Conservation (phyloP, 2,888 invertebrate species). For the Dryobota labecula region DNA sequence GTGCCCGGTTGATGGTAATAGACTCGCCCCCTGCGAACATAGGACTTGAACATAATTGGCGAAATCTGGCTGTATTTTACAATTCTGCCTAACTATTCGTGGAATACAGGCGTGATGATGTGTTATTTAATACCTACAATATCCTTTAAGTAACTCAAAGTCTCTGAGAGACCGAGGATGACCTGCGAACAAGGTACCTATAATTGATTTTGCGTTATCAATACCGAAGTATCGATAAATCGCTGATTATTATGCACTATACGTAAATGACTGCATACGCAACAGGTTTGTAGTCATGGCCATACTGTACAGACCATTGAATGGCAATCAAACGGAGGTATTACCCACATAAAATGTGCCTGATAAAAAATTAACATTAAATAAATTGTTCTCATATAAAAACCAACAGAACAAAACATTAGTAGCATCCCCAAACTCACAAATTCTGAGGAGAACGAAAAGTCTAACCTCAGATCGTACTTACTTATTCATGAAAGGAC, state of each 20-base stretch:
- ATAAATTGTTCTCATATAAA: neutral
- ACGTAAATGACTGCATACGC: slow-evolving; percentile 36
- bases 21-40: neutral
- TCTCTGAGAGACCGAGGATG: neutral
- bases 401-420: neutral
- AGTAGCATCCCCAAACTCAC: neutral
- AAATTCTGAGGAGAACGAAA: neutral
- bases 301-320: slow-evolving; percentile 1
- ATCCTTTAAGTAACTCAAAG: neutral
- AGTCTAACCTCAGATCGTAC: neutral
- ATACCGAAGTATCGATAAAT: slow-evolving; percentile 6
- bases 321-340: neutral
- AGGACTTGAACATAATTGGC: neutral
- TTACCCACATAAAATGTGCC: neutral
- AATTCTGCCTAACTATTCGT: neutral
- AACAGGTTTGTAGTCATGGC: slow-evolving; percentile 45
- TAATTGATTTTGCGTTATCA: slow-evolving; percentile 18
- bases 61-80: neutral
- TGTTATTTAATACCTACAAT: too few species aligned
- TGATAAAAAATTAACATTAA: neutral
- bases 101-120: neutral
- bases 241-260: slow-evolving; percentile 27
- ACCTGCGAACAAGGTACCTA: neutral
- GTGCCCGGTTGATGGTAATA: neutral
- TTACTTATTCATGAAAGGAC: neutral